phyloP scores from a whole-genome alignment of 1,140 invertebrate species.

The Diabrotica undecimpunctata region DNA sequence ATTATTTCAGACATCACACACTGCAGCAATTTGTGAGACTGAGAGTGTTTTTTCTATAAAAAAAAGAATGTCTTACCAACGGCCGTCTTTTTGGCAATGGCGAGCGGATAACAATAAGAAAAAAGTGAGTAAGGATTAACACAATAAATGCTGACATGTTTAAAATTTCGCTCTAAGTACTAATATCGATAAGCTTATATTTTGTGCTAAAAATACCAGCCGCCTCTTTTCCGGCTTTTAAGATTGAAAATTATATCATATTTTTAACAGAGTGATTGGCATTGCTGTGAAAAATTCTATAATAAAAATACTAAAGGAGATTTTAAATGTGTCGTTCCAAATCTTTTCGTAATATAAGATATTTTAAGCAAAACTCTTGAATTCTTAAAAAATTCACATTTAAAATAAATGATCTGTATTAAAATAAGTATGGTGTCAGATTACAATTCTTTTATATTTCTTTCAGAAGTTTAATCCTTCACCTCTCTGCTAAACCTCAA shows the following conservation, averaged over 20 bases:
- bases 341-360: too few species aligned
- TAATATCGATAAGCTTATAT: background rate
- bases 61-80: conserved; percentile 51
- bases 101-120: conserved; percentile 33
- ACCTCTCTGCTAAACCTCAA: too few species aligned
- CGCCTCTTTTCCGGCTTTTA: background rate
- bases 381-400: too few species aligned
- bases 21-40: conserved; percentile 28
- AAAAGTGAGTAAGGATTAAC: conserved; percentile 32
- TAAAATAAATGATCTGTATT: too few species aligned
- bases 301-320: background rate
- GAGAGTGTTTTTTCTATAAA: conserved; percentile 14
- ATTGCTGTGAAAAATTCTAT: background rate
- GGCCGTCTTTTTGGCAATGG: conserved; percentile 57
- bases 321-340: too few species aligned
- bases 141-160: background rate
- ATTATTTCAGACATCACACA: conserved; percentile 22
- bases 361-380: too few species aligned
- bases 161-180: conserved; percentile 5
- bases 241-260: background rate
- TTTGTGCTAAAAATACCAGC: conserved; percentile 13
- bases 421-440: too few species aligned
- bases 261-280: background rate
- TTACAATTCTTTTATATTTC: too few species aligned
- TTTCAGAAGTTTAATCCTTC: too few species aligned